Conservation (phyloP, 2,888 invertebrate genomes). For the Itoplectis maculator region DNA sequence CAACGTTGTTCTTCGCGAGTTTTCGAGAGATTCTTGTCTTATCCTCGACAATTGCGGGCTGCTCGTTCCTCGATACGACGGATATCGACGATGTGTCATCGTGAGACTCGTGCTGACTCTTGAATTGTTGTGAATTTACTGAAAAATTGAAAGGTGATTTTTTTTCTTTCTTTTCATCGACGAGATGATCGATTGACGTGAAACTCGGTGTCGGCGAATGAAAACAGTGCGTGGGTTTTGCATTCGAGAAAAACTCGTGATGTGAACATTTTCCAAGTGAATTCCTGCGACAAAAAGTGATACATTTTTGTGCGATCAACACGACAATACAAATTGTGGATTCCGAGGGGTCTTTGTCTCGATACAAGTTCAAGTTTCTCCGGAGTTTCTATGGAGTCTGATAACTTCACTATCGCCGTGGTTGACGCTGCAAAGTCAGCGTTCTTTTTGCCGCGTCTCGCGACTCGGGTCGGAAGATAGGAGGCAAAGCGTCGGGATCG, state of each 20-base stretch:
- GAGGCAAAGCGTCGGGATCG: background rate
- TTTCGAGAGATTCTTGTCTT: background rate
- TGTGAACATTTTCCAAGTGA: conserved; percentile 13
- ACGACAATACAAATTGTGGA: background rate
- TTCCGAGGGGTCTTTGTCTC: background rate
- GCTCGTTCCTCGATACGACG: background rate
- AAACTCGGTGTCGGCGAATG: background rate
- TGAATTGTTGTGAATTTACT: conserved; percentile 10
- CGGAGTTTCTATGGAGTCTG: background rate
- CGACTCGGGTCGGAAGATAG: conserved; percentile 3
- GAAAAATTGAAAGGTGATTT: background rate
- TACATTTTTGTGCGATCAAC: background rate
- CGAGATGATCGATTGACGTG: background rate
- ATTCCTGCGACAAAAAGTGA: conserved; percentile 1
- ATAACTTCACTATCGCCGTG: background rate
- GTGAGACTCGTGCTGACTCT: background rate
- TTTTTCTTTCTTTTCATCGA: background rate
- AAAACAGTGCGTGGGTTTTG: conserved; percentile 2
- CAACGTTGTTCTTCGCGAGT: background rate
- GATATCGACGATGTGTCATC: background rate
- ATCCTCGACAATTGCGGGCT: background rate
- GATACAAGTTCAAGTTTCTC: conserved; percentile 10
- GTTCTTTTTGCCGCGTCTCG: conserved; percentile 1
- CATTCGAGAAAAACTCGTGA: background rate
- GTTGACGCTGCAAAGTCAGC: conserved; percentile 27